A percentile compares a stretch with the other conserved stretches of the same genome.
These are phyloP conservation scores for Bellardia bayeri DNA, from an alignment of 2,888 invertebrate species.

Conservation along the genomic window DNA sequence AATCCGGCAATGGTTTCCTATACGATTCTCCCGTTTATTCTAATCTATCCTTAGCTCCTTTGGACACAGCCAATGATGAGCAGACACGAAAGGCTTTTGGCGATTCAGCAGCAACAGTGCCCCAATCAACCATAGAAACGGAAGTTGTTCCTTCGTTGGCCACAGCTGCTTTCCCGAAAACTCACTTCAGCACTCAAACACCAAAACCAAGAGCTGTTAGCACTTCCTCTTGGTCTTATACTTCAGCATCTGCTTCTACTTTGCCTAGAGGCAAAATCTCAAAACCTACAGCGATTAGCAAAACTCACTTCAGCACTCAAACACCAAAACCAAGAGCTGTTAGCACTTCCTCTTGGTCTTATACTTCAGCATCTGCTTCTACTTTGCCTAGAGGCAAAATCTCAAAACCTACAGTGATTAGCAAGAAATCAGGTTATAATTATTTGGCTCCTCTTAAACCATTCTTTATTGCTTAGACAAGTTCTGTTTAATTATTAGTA, in stretches of 20 bases:
- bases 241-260: not conserved
- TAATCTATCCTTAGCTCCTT: slow-evolving; percentile 75
- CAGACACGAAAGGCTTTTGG: slow-evolving; percentile 54
- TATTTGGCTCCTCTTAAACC: slow-evolving; percentile 38
- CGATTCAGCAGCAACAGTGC: not conserved
- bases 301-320: not conserved
- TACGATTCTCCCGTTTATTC: slow-evolving; percentile 77
- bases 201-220: not conserved
- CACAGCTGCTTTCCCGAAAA: slow-evolving; percentile 20
- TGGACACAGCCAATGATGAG: slow-evolving; percentile 77
- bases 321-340: not conserved
- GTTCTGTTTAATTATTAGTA: not conserved
- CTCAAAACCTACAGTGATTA: not conserved
- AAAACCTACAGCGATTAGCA: not conserved
- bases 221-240: not conserved
- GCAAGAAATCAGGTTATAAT: slow-evolving; percentile 5
- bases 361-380: not conserved
- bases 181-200: not conserved
- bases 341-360: not conserved
- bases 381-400: not conserved
- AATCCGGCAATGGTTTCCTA: slow-evolving; percentile 80
- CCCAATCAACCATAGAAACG: not conserved
- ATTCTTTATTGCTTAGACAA: slow-evolving; percentile 32
- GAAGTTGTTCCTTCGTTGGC: slow-evolving; percentile 40
- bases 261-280: not conserved